Evolutionary conservation across 2,888 invertebrate genomes (phyloP).

Genomic region (Steinernema carpocapsae): DNA sequence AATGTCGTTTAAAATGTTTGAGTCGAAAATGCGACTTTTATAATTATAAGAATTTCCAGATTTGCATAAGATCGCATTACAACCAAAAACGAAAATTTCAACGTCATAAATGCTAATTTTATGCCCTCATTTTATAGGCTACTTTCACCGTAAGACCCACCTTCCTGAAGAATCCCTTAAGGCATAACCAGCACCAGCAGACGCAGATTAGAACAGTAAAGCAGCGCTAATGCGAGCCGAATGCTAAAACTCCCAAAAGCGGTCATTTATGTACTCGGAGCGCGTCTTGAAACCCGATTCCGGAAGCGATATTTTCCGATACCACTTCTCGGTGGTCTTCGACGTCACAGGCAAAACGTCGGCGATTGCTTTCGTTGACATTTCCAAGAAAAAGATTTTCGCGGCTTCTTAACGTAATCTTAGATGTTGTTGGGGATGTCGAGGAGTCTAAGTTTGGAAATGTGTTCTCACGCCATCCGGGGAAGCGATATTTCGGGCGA

Average conservation of each 20-base stretch:
- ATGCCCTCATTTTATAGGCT: too few species aligned
- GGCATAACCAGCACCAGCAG: background rate
- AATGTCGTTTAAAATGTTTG: too few species aligned
- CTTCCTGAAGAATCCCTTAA: background rate
- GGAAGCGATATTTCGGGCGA: background rate
- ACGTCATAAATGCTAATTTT: too few species aligned
- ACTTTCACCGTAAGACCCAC: too few species aligned
- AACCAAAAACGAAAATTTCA: too few species aligned
- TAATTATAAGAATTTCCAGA: too few species aligned
- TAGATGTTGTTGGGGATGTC: conserved; percentile 9
- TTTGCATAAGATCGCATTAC: too few species aligned
- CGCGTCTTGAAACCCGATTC: conserved; percentile 7
- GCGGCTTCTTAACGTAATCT: background rate
- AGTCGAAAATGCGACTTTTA: too few species aligned
- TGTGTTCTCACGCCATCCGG: background rate
- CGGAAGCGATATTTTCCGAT: background rate
- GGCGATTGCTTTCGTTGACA: conserved; percentile 13
- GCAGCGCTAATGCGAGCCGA: background rate
- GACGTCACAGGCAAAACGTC: conserved; percentile 28
- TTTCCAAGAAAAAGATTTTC: background rate
- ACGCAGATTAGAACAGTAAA: background rate
- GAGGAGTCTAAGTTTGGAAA: conserved; percentile 3
- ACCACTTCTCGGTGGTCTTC: conserved; percentile 30
- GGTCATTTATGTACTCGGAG: conserved; percentile 25
- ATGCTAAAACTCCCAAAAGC: conserved; percentile 23